Base-by-base conservation (phyloP, 2,888 invertebrate genomes). In the Monoplex corrugatus region DNA sequence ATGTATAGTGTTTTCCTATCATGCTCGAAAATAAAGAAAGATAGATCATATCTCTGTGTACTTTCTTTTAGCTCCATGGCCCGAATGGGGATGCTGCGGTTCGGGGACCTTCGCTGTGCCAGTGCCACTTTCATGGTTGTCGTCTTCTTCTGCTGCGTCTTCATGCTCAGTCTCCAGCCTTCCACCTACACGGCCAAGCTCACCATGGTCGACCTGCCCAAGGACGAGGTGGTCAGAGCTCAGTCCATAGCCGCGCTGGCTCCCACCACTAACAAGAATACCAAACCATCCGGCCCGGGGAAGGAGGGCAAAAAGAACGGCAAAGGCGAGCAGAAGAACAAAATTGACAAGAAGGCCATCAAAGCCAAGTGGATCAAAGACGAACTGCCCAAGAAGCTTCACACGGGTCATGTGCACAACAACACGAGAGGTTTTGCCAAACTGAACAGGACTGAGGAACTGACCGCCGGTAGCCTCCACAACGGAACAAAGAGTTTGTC, bases 71-170 rank as follows among this genome's bases (percentile, higher is more conserved):
- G 40, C 78, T 32, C 75, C 57, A 87, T 87, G 87, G 87, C 87
- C 13, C 78, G 87, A n/a, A 38, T 87, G 50, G 87, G 87, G 23
- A 32, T 40, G 23, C 78, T 87, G 6, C 80, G 75, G 40, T n/a
- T n/a, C 8, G 40, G 40, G 32, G 45, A 75, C 80, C 32, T 57
- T 32, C 78, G 80, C 40, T 87, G 78, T 45, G 43, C 84, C 44
- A 83, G 75, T 35, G 63, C 40, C 68, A 88, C 84, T 32, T 83
- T 88, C 83, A 63, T 88, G 40, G 72, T 83, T 13, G 57, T 88
- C 68, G 78, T 83, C 63, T 72, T 88, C 44, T 83, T 88, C 68
- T 43, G 35, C 83, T 83, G 82, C 44, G 72, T 88, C 83, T 45
- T 88, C 63, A 50, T 88, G 57, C 44, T 88, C 63, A 83, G 45